Conservation (phyloP, 2,888 invertebrate genomes). For the Callyntrura guangdongensis region DNA sequence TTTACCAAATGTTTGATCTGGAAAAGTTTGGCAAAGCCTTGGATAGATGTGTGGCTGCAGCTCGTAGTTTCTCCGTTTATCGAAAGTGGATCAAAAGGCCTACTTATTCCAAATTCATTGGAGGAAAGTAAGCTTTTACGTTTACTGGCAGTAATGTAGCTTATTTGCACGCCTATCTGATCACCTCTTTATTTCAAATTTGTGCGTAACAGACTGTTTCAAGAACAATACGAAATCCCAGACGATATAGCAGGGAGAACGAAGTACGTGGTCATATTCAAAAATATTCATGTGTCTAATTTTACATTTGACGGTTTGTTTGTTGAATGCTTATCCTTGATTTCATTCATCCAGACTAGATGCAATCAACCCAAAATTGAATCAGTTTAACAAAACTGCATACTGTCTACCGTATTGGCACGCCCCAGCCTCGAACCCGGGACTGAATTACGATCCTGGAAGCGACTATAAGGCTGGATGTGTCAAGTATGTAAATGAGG, state of each 20-base stretch:
- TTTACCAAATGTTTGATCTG: conserved; percentile 80
- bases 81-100: conserved; percentile 78
- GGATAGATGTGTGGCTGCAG: conserved; percentile 80
- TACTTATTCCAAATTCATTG: conserved; percentile 61
- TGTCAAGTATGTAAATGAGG: conserved; percentile 71
- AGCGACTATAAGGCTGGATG: conserved; percentile 62
- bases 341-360: conserved; percentile 58
- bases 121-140: conserved; percentile 66
- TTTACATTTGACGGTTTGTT: neutral
- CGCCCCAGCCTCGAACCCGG: conserved; percentile 74
- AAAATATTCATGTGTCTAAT: neutral
- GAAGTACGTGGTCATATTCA: neutral
- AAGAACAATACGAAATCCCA: conserved; percentile 65
- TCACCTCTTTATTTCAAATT: too few relatives aligned
- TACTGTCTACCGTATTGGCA: conserved; percentile 78
- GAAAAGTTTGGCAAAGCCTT: conserved; percentile 67
- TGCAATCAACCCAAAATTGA: conserved; percentile 64
- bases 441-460: conserved; percentile 70
- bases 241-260: conserved; percentile 63
- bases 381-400: conserved; percentile 71
- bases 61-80: conserved; percentile 75
- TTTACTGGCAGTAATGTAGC: neutral
- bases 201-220: conserved; percentile 43
- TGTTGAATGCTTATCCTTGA: neutral
- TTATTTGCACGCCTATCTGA: neutral